Percentiles rank a stretch among this genome's conserved stretches.
phyloP scores from a whole-genome alignment of 2,797 vertebrate species.

The Malurus leucopterus region DNA sequence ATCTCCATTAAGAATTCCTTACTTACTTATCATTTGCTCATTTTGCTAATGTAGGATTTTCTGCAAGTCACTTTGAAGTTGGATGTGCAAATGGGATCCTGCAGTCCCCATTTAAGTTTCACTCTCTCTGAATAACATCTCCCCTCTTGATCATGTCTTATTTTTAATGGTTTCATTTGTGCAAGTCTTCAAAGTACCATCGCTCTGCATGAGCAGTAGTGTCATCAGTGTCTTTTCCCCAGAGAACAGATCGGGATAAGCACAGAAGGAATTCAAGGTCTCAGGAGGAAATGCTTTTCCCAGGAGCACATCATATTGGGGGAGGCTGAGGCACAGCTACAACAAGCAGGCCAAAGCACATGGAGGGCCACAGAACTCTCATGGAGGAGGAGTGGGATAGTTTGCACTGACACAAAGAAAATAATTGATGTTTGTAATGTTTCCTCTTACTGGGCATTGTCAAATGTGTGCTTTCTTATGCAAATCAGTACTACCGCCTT shows the following conservation, averaged over 20 bases:
- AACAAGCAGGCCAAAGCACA: background rate
- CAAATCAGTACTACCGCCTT: background rate
- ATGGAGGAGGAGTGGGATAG: background rate
- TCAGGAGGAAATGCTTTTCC: background rate
- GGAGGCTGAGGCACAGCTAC: background rate
- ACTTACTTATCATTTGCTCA: rapidly evolving
- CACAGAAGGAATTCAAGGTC: background rate
- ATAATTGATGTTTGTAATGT: background rate
- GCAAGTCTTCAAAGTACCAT: background rate
- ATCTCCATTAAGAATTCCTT: background rate
- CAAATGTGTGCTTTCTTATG: background rate
- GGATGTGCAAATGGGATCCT: background rate
- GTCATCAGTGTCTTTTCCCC: background rate
- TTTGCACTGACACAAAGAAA: background rate
- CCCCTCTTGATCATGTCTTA: background rate
- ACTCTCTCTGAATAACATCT: background rate
- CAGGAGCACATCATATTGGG: rapidly evolving
- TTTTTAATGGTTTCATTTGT: background rate
- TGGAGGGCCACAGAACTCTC: background rate
- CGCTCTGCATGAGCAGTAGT: background rate
- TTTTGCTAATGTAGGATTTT: background rate
- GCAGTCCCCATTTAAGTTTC: background rate
- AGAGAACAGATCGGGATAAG: background rate
- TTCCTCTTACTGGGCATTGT: background rate
- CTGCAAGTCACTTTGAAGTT: background rate